These are phyloP conservation scores for Rhodophaea formosa DNA, from an alignment of 2,888 invertebrate genomes.

Conservation along the genomic window DNA sequence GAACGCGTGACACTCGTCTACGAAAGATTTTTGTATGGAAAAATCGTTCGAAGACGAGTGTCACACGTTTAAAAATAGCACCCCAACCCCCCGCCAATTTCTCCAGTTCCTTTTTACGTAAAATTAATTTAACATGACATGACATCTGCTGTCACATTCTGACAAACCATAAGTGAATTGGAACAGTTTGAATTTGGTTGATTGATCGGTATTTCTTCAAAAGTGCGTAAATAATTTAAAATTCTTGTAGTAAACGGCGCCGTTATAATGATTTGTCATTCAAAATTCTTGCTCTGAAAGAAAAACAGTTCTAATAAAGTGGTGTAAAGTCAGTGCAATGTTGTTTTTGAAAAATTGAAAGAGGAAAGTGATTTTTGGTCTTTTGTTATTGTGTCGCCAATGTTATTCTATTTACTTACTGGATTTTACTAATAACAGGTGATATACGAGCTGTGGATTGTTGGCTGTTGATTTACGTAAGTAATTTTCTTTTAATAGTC, in stretches of 20 bases:
- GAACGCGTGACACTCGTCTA: no score
- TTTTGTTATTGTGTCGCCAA: background rate
- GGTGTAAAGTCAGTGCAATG: slow-evolving; percentile 18
- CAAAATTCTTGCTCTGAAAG: slow-evolving; percentile 20
- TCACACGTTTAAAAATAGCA: no score
- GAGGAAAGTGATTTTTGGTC: background rate
- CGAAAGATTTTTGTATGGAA: no score
- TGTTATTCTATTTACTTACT: background rate
- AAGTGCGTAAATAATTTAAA: background rate
- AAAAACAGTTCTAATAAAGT: slow-evolving; percentile 21
- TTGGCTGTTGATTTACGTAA: background rate
- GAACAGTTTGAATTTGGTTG: slow-evolving; percentile 27
- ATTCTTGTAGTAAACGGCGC: background rate
- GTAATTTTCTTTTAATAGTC: background rate
- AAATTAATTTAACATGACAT: background rate
- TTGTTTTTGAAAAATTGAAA: slow-evolving; percentile 1
- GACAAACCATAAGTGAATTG: slow-evolving; percentile 15
- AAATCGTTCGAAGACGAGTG: no score
- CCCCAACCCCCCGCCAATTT: no score
- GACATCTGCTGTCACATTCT: slow-evolving; percentile 3
- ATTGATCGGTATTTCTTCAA: slow-evolving; percentile 16
- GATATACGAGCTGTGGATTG: background rate
- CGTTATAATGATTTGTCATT: slow-evolving; percentile 20
- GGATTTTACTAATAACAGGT: background rate
- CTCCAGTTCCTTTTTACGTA: slow-evolving; percentile 7